These are phyloP conservation scores for Spisula subtruncata DNA, from an alignment of 2,888 invertebrate species.

Conservation along the genomic window DNA sequence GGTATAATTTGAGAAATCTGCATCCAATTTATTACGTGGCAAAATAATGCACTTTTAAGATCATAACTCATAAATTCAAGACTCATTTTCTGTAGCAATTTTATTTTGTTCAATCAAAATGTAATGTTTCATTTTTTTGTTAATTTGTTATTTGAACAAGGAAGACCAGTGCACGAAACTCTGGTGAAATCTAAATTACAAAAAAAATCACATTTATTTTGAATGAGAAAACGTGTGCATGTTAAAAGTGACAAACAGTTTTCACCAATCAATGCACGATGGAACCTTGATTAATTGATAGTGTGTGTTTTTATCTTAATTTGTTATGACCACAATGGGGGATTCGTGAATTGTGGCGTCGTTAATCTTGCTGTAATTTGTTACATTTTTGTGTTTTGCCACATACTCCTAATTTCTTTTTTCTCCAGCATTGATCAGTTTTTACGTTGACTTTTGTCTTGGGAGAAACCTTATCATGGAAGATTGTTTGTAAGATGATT, in stretches of 20 bases:
- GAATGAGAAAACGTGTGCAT: background rate
- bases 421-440: background rate
- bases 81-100: background rate
- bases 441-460: background rate
- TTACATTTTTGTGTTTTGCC: conserved; percentile 2
- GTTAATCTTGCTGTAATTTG: background rate
- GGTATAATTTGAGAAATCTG: too few species aligned
- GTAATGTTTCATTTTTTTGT: conserved; percentile 9
- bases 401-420: background rate
- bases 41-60: too few species aligned
- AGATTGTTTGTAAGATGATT: conserved; percentile 8
- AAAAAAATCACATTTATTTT: background rate
- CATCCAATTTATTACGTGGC: too few species aligned
- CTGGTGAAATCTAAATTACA: background rate
- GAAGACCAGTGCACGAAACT: background rate
- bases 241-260: background rate
- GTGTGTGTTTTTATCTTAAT: background rate
- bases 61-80: background rate
- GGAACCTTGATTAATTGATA: conserved; percentile 2
- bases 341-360: background rate
- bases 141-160: conserved; percentile 12
- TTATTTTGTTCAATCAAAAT: background rate
- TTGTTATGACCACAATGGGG: background rate
- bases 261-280: background rate
- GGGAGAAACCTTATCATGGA: background rate